Percentiles rank a stretch among this genome's conserved stretches.
Evolutionary conservation across 2,888 invertebrate genomes (phyloP).

Genomic region (Diaphora mendica): DNA sequence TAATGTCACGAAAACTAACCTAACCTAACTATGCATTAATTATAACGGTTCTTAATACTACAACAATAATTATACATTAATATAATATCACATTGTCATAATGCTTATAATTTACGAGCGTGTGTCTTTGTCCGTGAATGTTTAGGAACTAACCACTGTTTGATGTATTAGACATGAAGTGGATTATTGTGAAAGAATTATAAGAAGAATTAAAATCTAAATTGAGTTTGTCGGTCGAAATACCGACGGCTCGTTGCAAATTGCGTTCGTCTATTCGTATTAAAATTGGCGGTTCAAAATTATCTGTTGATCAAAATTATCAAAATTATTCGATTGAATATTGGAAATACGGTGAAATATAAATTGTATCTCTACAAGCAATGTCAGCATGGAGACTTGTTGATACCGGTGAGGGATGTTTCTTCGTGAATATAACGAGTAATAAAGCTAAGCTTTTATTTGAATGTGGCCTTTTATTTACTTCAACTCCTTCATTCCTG

Average conservation of each 20-base stretch:
- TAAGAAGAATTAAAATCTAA: slow-evolving; percentile 66
- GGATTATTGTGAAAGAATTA: slow-evolving; percentile 65
- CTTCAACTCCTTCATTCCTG: slow-evolving; percentile 8
- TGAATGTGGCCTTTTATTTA: slow-evolving; percentile 83
- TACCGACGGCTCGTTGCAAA: slow-evolving; percentile 61
- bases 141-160: slow-evolving; percentile 84
- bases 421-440: slow-evolving; percentile 90
- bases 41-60: slow-evolving; percentile 84
- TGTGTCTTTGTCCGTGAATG: slow-evolving; percentile 87
- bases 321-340: slow-evolving; percentile 72
- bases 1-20: slow-evolving; percentile 77
- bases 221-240: slow-evolving; percentile 59
- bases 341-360: slow-evolving; percentile 70
- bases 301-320: slow-evolving; percentile 74
- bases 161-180: slow-evolving; percentile 83
- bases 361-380: slow-evolving; percentile 73
- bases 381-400: slow-evolving; percentile 80
- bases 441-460: slow-evolving; percentile 92
- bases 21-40: slow-evolving; percentile 84
- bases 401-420: slow-evolving; percentile 84
- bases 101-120: slow-evolving; percentile 87
- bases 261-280: slow-evolving; percentile 72
- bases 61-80: slow-evolving; percentile 84
- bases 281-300: slow-evolving; percentile 55
- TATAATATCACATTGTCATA: slow-evolving; percentile 87